These are phyloP conservation scores for Paedocypris sp. DNA, from an alignment of 2,113 vertebrate genomes.

Conservation along the genomic window DNA sequence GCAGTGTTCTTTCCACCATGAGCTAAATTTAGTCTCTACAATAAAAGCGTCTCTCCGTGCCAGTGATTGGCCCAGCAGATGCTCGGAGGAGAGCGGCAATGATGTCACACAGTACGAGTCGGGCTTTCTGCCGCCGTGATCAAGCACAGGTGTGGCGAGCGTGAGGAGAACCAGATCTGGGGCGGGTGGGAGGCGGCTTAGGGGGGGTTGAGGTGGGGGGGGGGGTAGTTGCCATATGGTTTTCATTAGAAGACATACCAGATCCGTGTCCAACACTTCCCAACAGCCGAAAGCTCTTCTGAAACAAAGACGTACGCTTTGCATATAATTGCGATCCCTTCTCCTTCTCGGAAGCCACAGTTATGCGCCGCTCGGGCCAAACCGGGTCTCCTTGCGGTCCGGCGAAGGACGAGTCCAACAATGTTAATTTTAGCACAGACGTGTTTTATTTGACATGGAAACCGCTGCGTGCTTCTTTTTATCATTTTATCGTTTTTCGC, in stretches of 20 bases:
- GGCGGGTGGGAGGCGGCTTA: constrained; percentile 25
- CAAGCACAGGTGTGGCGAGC: constrained; percentile 14
- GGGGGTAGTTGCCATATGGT: constrained; percentile 39
- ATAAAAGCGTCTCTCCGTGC: not conserved
- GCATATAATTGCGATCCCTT: not conserved
- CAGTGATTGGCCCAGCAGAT: not conserved
- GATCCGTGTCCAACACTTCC: constrained; percentile 50
- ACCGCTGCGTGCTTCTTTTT: not conserved
- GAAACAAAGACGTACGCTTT: constrained; percentile 5
- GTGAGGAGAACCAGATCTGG: constrained; percentile 15
- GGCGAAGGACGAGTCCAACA: not conserved
- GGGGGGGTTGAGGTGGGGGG: not conserved
- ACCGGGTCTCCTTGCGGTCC: not conserved
- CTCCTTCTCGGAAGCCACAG: not conserved
- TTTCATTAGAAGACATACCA: constrained; percentile 43
- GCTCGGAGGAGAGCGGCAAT: not conserved
- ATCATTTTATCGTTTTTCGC: no score
- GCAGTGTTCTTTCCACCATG: not conserved
- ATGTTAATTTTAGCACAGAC: not conserved
- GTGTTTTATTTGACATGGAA: constrained; percentile 1
- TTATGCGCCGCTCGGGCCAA: not conserved
- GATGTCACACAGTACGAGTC: not conserved
- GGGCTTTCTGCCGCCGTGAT: not conserved
- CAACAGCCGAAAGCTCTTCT: constrained; percentile 18
- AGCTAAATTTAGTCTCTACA: not conserved